Conservation (phyloP, 2,797 vertebrate genomes). For the Sphenopsis melanotis region DNA sequence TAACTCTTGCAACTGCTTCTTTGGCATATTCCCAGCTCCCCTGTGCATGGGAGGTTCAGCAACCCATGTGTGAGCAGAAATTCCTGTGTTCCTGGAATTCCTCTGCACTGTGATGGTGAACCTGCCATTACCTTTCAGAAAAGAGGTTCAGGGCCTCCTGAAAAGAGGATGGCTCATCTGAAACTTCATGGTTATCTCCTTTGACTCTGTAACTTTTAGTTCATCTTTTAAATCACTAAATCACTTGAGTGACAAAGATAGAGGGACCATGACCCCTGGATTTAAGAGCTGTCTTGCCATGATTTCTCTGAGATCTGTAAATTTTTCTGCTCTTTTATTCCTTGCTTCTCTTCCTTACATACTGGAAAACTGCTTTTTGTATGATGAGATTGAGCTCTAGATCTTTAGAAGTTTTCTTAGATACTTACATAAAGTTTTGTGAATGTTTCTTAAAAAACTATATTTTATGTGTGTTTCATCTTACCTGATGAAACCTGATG, state of each 20-base stretch:
- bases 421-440: background rate
- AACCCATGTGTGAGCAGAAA: background rate
- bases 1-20: background rate
- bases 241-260: background rate
- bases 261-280: background rate
- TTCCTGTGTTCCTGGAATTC: background rate
- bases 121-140: background rate
- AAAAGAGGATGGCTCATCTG: background rate
- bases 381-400: background rate
- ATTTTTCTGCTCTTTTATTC: background rate
- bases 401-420: background rate
- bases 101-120: fast-evolving
- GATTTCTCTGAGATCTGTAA: background rate
- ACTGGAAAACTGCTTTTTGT: background rate
- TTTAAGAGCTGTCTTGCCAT: background rate
- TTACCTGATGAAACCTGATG: too few relatives aligned
- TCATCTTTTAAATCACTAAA: background rate
- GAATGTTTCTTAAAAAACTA: background rate
- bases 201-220: background rate
- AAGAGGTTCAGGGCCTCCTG: background rate
- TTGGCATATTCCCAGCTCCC: fast-evolving
- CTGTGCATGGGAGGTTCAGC: background rate
- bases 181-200: background rate
- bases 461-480: background rate
- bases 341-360: background rate